Base-by-base conservation (phyloP, 2,797 vertebrate species). In the Erithacus rubecula region DNA sequence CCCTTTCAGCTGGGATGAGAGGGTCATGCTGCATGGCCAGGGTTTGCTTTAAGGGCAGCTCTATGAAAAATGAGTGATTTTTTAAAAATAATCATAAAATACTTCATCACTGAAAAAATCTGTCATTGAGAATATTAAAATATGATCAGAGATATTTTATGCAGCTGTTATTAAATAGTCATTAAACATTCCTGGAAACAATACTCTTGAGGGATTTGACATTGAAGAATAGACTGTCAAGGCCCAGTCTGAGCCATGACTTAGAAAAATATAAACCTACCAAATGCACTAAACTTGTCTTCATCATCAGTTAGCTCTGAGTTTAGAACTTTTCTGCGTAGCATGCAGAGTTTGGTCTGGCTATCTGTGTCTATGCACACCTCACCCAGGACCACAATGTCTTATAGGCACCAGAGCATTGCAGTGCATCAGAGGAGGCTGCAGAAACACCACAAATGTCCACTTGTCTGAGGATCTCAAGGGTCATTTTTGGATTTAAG, bases 101-200 rank as follows among this genome's bases (percentile, higher is more conserved):
- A 59, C 32, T 87, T 89, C 8, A 68, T 43, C 2, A 22, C 32
- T 64, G 84, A 81, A 78, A 17, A 44, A 21, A 83, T 87, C 72
- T 93, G 74, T 89, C 65, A 75, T 4, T 69, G 11, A 34, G n/a
- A 69, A 79, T 85, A 93, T 78, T 92, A 95, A 94, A 95, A 93
- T 58, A 75, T 37, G 81, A 91, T 83, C 46, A 55, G 67, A 91
- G 46, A 64, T 89, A 79, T 94, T 94, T 93, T 93, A 93, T 93
- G 75, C 68, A 92, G 64, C 78, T 92, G 71, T 94, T 95, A 89
- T 95, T 94, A 96, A 94, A 87, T 71, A 90, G 75, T 62, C 92
- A 95, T 96, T 93, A 80, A 91, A 37, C 53, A 91, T 92, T 94
- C 84, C 81, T 90, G 88, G 83, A 93, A 93, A 92, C 76, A 58